These are phyloP conservation scores for Zaprionus gabonicus DNA, from an alignment of 1,140 invertebrate genomes.

Conservation along the genomic window DNA sequence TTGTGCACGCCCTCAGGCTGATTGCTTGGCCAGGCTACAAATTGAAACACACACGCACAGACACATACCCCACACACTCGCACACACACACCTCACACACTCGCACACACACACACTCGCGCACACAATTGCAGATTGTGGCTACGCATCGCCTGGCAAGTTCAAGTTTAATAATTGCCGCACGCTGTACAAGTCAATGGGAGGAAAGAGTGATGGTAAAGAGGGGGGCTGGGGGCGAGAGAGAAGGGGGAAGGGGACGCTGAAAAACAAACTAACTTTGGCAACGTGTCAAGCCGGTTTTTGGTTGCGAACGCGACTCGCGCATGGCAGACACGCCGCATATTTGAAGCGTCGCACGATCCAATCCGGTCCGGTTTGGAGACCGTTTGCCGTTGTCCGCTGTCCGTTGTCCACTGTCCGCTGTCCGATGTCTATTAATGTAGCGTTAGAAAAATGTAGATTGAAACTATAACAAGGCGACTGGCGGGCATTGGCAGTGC, in stretches of 20 bases:
- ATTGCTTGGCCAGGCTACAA: constrained; percentile 11
- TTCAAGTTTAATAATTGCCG: constrained; percentile 70
- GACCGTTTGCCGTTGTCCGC: constrained; percentile 8
- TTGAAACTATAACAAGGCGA: constrained; percentile 71
- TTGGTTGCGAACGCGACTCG: constrained; percentile 22
- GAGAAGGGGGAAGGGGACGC: not conserved
- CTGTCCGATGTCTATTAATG: constrained; percentile 33
- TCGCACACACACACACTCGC: constrained; percentile 2
- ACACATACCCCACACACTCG: not conserved
- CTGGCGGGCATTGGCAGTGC: constrained; percentile 8
- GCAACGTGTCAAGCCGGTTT: constrained; percentile 77
- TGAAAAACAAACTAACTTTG: constrained; percentile 58
- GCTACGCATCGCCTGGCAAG: constrained; percentile 69
- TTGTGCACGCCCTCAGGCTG: constrained; percentile 5
- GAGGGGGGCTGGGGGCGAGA: not conserved
- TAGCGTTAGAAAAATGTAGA: constrained; percentile 61
- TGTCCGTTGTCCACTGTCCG: constrained; percentile 23
- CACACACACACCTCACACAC: not conserved
- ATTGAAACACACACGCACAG: constrained; percentile 19
- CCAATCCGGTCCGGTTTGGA: constrained; percentile 44
- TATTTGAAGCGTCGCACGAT: constrained; percentile 24
- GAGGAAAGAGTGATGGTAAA: not conserved
- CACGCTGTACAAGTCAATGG: constrained; percentile 51
- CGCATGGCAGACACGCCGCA: constrained; percentile 66
- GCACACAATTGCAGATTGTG: not conserved